A percentile compares a stretch with the other conserved stretches of the same genome.
Evolutionary conservation across 1,140 invertebrate species (phyloP).

Genomic region (Nylanderia fulva): DNA sequence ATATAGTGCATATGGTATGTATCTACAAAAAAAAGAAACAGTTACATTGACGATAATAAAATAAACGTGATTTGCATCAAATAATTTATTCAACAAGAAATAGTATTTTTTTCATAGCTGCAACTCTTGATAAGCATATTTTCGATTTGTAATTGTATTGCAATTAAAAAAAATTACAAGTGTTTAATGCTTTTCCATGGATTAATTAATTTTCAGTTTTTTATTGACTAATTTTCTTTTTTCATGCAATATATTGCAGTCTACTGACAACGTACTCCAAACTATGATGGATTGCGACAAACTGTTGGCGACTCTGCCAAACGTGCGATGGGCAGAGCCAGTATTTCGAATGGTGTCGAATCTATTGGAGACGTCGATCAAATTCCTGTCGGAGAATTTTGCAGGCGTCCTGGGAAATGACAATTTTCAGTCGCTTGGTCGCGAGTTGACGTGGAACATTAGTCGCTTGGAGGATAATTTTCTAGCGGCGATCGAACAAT

Average conservation of each 20-base stretch:
- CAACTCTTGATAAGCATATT: no score
- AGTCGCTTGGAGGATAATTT: conserved; percentile 89
- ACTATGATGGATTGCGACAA: conserved; percentile 90
- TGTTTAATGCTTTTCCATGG: not conserved
- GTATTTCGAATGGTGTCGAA: conserved; percentile 89
- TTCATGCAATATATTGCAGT: conserved; percentile 79
- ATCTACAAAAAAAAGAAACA: not conserved
- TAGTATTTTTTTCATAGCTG: not conserved
- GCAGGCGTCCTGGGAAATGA: conserved; percentile 88
- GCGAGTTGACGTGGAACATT: conserved; percentile 89
- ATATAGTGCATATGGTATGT: conserved; percentile 90
- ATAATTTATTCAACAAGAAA: conserved; percentile 1
- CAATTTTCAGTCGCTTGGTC: conserved; percentile 88
- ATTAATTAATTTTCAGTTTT: conserved; percentile 9
- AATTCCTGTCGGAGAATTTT: conserved; percentile 89
- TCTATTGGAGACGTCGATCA: conserved; percentile 89
- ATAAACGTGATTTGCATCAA: not conserved
- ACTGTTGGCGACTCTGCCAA: conserved; percentile 89
- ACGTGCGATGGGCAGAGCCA: conserved; percentile 91
- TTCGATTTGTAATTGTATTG: not conserved
- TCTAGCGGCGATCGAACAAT: conserved; percentile 87
- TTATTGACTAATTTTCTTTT: conserved; percentile 65
- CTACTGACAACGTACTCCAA: conserved; percentile 88
- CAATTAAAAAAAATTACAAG: not conserved
- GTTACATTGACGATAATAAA: not conserved